phyloP scores from a whole-genome alignment of 2,888 invertebrate genomes.

The Agrypnus murinus region DNA sequence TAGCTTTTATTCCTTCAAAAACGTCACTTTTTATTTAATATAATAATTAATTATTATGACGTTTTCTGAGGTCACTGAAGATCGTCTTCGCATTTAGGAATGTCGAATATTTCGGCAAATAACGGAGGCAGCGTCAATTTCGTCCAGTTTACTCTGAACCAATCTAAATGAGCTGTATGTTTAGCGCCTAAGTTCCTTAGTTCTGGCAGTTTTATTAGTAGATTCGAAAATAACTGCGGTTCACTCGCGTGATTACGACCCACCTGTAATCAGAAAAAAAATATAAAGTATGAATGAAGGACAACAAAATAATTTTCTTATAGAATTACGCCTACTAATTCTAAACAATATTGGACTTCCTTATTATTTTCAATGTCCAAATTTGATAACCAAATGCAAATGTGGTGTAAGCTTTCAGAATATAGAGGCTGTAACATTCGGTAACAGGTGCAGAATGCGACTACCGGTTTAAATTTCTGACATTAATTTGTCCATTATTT shows the following conservation, averaged over 20 bases:
- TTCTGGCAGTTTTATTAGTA: constrained; percentile 81
- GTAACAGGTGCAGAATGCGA: constrained; percentile 6
- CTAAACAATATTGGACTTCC: too few relatives aligned
- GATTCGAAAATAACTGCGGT: constrained; percentile 74
- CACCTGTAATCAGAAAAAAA: constrained; percentile 69
- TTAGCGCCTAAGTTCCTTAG: constrained; percentile 86
- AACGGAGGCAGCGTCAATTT: constrained; percentile 90
- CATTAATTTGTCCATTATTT: constrained; percentile 22
- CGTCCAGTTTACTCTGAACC: constrained; percentile 94
- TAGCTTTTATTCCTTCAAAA: constrained; percentile 31
- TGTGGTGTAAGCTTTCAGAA: too few relatives aligned
- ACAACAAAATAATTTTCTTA: too few relatives aligned
- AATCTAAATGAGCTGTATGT: constrained; percentile 89
- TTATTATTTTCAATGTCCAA: too few relatives aligned
- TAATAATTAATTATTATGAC: neutral
- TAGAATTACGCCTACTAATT: too few relatives aligned
- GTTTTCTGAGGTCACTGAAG: constrained; percentile 66
- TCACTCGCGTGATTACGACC: constrained; percentile 77
- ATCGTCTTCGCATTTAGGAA: constrained; percentile 89
- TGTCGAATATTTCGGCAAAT: constrained; percentile 98
- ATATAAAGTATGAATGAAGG: neutral
- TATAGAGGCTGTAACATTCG: neutral
- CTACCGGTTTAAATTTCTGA: neutral
- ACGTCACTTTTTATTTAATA: too few relatives aligned
- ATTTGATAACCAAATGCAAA: too few relatives aligned